Conservation (phyloP, 2,797 vertebrate species). For the Pangasius djambal region DNA sequence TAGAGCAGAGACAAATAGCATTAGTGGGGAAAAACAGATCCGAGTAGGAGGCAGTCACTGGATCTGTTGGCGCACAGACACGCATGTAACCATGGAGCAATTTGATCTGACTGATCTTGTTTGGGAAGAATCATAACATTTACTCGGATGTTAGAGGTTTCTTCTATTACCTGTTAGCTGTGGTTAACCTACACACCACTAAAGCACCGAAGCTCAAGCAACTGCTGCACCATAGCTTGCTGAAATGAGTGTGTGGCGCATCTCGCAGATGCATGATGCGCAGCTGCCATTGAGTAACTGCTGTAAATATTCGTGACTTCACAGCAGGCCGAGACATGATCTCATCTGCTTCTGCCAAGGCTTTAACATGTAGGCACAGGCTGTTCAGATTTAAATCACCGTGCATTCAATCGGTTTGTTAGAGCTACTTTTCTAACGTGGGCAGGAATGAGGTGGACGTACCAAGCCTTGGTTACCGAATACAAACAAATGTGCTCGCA, state of each 20-base stretch:
- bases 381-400: slow-evolving; percentile 56
- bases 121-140: slow-evolving; percentile 40
- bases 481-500: neutral
- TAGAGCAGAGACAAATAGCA: slow-evolving; percentile 55
- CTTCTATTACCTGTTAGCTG: slow-evolving; percentile 19
- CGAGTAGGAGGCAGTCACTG: slow-evolving; percentile 21
- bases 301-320: slow-evolving; percentile 75
- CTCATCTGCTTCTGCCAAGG: slow-evolving; percentile 67
- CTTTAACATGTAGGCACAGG: slow-evolving; percentile 59
- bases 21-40: slow-evolving; percentile 52
- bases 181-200: slow-evolving; percentile 25
- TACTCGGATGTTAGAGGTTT: slow-evolving; percentile 19
- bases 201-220: neutral
- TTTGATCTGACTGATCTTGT: slow-evolving; percentile 27
- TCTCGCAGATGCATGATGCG: slow-evolving; percentile 26
- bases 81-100: slow-evolving; percentile 36
- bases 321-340: slow-evolving; percentile 74
- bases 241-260: slow-evolving; percentile 14
- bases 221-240: neutral
- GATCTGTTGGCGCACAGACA: slow-evolving; percentile 20
- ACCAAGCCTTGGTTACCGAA: slow-evolving; percentile 1
- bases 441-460: slow-evolving; percentile 3
- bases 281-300: slow-evolving; percentile 68
- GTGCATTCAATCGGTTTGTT: slow-evolving; percentile 57
- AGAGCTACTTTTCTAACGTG: slow-evolving; percentile 56